These are phyloP conservation scores for Lymantria dispar DNA, from an alignment of 2,888 invertebrate genomes.

Conservation along the genomic window DNA sequence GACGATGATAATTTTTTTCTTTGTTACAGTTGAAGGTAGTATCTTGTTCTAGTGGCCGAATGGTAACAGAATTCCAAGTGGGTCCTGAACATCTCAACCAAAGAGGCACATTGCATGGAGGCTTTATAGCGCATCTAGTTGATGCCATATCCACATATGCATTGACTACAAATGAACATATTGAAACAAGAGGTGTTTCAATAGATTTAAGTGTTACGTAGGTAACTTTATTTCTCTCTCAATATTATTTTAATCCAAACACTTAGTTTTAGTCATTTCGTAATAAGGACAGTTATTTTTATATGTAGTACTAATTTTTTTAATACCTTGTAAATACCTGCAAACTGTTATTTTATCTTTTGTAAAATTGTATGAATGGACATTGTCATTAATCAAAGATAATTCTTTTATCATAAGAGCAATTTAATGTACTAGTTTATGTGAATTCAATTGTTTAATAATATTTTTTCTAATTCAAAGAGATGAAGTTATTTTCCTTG, in stretches of 20 bases:
- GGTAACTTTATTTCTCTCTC: conserved; percentile 17
- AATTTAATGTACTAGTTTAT: no score
- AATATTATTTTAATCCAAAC: no score
- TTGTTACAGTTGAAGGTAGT: conserved; percentile 58
- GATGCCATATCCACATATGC: conserved; percentile 89
- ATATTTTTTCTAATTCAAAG: no score
- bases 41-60: conserved; percentile 86
- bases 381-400: no score
- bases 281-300: no score
- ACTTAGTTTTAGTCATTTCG: no score
- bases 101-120: conserved; percentile 91
- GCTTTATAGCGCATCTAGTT: conserved; percentile 90
- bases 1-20: background rate
- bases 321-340: no score
- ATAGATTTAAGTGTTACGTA: conserved; percentile 92
- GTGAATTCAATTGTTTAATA: no score
- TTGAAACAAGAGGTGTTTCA: conserved; percentile 87
- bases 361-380: no score
- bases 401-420: no score
- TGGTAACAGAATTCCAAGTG: conserved; percentile 89
- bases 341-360: no score
- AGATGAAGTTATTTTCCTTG: conserved; percentile 7
- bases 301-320: no score
- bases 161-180: conserved; percentile 85
- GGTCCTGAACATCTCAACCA: conserved; percentile 88